Conservation (phyloP, 1,140 invertebrate genomes). For the Myzus persicae region DNA sequence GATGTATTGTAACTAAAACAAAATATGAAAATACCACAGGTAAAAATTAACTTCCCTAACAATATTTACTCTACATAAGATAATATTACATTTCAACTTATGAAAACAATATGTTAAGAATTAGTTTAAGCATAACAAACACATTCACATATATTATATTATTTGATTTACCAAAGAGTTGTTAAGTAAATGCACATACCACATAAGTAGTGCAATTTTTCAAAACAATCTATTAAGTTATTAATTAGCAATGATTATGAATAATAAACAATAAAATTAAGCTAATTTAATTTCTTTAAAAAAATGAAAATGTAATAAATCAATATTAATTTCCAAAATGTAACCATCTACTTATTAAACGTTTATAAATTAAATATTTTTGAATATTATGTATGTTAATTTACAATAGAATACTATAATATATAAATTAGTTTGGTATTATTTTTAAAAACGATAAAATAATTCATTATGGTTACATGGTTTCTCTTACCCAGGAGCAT, state of each 20-base stretch:
- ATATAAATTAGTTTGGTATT: background rate
- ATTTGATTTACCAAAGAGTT: background rate
- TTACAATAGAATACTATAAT: background rate
- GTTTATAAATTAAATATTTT: background rate
- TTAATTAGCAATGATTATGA: background rate
- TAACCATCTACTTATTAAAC: background rate
- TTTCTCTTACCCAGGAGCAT: slow-evolving; percentile 75
- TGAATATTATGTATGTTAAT: background rate
- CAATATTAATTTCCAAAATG: background rate
- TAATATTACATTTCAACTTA: background rate
- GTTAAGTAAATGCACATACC: background rate
- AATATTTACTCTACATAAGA: background rate
- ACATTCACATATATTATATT: background rate
- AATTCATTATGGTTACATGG: background rate
- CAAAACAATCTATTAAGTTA: background rate
- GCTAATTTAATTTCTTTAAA: background rate
- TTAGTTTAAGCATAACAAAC: background rate
- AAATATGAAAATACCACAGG: slow-evolving; percentile 12
- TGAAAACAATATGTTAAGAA: background rate
- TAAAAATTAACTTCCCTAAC: background rate
- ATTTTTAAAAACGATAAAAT: background rate
- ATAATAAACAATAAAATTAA: background rate
- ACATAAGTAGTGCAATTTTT: background rate
- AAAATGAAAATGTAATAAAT: background rate
- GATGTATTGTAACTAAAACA: slow-evolving; percentile 51